These are phyloP conservation scores for Musca domestica DNA, from an alignment of 1,140 invertebrate genomes.

Conservation along the genomic window DNA sequence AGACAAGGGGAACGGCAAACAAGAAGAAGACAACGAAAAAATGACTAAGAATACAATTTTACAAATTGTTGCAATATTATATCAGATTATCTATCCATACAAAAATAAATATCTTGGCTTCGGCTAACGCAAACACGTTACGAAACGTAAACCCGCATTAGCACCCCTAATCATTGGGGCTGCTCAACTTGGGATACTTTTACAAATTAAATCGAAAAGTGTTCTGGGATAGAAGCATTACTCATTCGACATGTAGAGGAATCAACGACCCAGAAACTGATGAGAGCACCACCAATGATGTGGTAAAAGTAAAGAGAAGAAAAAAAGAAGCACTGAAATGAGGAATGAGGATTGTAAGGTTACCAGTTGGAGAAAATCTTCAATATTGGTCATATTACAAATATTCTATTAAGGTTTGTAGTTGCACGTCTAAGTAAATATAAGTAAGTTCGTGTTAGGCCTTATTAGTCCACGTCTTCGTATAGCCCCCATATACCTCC, in stretches of 20 bases:
- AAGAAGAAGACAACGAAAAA: background rate
- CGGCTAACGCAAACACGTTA: background rate
- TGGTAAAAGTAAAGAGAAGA: background rate
- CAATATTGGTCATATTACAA: too few relatives aligned
- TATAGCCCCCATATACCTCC: too few relatives aligned
- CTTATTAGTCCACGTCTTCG: too few relatives aligned
- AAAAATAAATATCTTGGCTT: background rate
- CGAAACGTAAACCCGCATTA: background rate
- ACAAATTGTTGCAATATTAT: conserved; percentile 29
- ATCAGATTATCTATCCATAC: conserved; percentile 27
- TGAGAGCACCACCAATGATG: conserved; percentile 2
- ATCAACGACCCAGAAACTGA: conserved; percentile 25
- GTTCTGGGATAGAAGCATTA: background rate
- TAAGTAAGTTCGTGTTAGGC: too few relatives aligned
- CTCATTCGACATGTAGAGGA: conserved; percentile 14
- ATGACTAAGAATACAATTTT: conserved; percentile 12
- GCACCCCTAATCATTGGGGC: background rate
- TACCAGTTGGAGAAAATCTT: background rate
- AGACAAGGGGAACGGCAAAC: conserved; percentile 32
- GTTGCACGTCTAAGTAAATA: too few relatives aligned
- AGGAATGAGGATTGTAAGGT: background rate
- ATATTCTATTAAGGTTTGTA: too few relatives aligned
- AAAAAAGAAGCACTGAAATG: background rate
- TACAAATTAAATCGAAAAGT: background rate
- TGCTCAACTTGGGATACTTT: too few relatives aligned